Conservation (phyloP, 2,113 vertebrate genomes). For the Pollimyrus isidori region DNA sequence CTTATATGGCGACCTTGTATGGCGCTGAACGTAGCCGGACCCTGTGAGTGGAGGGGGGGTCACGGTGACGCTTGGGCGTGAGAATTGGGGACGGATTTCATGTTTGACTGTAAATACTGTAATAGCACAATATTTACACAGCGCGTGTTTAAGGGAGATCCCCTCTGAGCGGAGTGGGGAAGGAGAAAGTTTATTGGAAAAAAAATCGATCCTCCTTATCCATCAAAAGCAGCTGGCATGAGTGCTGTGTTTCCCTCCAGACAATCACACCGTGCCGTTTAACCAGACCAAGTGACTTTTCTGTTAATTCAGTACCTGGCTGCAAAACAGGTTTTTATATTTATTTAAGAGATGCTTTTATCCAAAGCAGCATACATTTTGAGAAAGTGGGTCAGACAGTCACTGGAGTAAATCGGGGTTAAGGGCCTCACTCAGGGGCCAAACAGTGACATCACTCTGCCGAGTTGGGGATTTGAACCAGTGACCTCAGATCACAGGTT, state of each 20-base stretch:
- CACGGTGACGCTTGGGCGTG: slow-evolving; percentile 33
- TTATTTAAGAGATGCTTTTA: neutral
- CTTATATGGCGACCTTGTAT: neutral
- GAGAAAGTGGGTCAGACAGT: neutral
- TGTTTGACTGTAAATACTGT: slow-evolving; percentile 41
- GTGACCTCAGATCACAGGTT: neutral
- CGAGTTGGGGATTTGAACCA: neutral
- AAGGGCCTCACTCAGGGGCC: neutral
- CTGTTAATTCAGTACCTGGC: neutral
- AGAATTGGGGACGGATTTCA: neutral
- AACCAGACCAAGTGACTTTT: neutral
- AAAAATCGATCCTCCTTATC: slow-evolving; percentile 85
- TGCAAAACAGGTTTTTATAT: neutral
- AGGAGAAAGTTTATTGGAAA: slow-evolving; percentile 92
- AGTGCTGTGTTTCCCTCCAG: slow-evolving; percentile 20
- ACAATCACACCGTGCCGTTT: neutral
- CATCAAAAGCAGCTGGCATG: slow-evolving; percentile 40
- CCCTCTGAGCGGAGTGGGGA: slow-evolving; percentile 38
- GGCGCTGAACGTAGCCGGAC: neutral
- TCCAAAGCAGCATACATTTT: neutral
- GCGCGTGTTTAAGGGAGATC: slow-evolving; percentile 39
- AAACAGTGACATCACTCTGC: neutral
- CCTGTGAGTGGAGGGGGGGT: neutral
- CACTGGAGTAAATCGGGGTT: neutral
- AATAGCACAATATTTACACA: slow-evolving; percentile 40